Evolutionary conservation across 92 coral and sea anemone genomes (phyloP).

Genomic region (Anthopleura xanthogrammica): DNA sequence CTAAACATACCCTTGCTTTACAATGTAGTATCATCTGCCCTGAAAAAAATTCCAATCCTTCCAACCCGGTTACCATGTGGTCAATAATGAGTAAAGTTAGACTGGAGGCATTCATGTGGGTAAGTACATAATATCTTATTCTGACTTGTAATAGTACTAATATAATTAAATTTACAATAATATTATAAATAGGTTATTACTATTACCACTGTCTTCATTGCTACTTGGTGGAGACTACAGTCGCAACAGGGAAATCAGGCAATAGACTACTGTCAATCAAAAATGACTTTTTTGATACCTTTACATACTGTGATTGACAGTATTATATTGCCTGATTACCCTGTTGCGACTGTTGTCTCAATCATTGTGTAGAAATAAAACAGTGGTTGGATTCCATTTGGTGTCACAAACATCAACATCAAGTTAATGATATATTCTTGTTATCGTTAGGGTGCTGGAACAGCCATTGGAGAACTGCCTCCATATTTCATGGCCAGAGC

Average conservation of each 20-base stretch:
- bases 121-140: conserved; percentile 33
- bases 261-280: too few relatives aligned
- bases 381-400: too few relatives aligned
- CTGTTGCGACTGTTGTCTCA: too few relatives aligned
- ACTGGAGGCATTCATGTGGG: conserved; percentile 99
- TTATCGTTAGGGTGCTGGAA: conserved; percentile 85
- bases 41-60: conserved; percentile 57
- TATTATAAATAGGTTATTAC: neutral
- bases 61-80: conserved; percentile 67
- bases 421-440: neutral
- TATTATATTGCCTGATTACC: too few relatives aligned
- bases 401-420: too few relatives aligned
- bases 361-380: too few relatives aligned
- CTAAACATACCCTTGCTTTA: neutral
- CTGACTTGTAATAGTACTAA: neutral
- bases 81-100: conserved; percentile 97
- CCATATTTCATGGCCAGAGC: conserved; percentile 99
- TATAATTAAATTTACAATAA: neutral
- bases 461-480: conserved; percentile 97
- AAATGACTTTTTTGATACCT: too few relatives aligned
- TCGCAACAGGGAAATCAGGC: too few relatives aligned
- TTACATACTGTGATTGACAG: too few relatives aligned
- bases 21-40: conserved; percentile 79
- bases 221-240: too few relatives aligned
- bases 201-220: too few relatives aligned